phyloP scores from a whole-genome alignment of 1,140 invertebrate species.

The Hycleus cichorii region DNA sequence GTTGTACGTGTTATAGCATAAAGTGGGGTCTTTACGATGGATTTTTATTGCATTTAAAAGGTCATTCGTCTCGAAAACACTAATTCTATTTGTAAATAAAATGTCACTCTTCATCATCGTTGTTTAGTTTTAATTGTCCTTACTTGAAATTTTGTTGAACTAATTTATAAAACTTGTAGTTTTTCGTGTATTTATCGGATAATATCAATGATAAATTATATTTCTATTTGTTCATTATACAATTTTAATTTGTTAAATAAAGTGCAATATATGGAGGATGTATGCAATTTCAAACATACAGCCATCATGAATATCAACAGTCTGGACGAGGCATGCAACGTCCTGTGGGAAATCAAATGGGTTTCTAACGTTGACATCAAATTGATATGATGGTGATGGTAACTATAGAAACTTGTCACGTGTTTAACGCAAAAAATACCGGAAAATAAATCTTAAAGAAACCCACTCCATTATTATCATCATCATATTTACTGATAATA shows the following conservation, averaged over 20 bases:
- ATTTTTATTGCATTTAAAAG: constrained; percentile 13
- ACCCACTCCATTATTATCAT: too few relatives aligned
- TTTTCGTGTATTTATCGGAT: too few relatives aligned
- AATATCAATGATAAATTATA: too few relatives aligned
- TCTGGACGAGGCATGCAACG: constrained; percentile 7
- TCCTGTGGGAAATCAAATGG: constrained; percentile 28
- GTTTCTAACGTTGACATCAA: constrained; percentile 20
- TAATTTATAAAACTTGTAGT: too few relatives aligned
- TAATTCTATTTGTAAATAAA: constrained; percentile 15
- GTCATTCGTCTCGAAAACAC: constrained; percentile 12
- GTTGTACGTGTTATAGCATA: constrained; percentile 9
- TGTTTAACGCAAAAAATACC: neutral
- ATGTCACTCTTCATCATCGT: constrained; percentile 11
- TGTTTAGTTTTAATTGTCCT: constrained; percentile 8
- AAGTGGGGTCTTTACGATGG: constrained; percentile 6
- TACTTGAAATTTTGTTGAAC: neutral
- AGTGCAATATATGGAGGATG: neutral
- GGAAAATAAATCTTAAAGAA: too few relatives aligned
- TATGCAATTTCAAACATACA: constrained; percentile 10
- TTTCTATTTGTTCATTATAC: too few relatives aligned
- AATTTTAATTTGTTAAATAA: too few relatives aligned
- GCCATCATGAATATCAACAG: constrained; percentile 24
- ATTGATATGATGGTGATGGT: constrained; percentile 20
- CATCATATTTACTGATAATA: too few relatives aligned
- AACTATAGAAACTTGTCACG: constrained; percentile 5